Base-by-base conservation (phyloP, 2,797 vertebrate species). In the Sorex maritimensis region DNA sequence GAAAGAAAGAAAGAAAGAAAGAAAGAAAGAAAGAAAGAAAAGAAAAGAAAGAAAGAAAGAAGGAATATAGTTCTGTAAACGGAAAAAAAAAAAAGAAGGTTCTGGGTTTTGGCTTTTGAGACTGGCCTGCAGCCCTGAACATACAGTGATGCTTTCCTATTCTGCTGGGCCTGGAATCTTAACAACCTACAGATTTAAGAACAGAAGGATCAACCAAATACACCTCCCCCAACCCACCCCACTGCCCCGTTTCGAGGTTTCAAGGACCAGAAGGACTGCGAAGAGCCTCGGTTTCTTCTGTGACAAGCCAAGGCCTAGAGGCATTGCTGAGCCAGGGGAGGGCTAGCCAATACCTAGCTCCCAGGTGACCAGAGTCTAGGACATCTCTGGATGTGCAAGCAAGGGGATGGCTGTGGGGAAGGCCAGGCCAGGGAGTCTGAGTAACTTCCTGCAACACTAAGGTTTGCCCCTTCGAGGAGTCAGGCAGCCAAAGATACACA, bases 141-240 rank as follows among this genome's bases (percentile, higher is more conserved):
- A 73, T 2, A 23, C 58, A 83, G 52, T 30, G 2, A 10, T 65
- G 72, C 92, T 55, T 61, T 68, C 63, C 21, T 75, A 69, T 58
- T 68, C 92, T 83, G 67, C 67, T 78, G 49, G 30, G 38, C 41
- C 61, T 86, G 26, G 58, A 52, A 77, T 49, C 79, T 87, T 67
- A 49, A 83, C 26, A 46, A 19, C n/a, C 7, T 17, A 67, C 9
- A 52, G 68, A 23, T 81, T 80, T 58, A 5, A 77, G n/a, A 83
- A 44, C 19, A 52, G 61, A 74, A 26, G 81, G 30, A 71, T 49
- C 6, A 58, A 65, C n/a, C 71, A 63, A 86, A 83, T 68, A 67
- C 13, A 38, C 74, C 14, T 52, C 12, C 6, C 3, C 2, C 6
- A 2, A 55, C 68, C 28, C 68, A 58, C 4, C 41, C 41, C 41